These are phyloP conservation scores for Anticlea derivata DNA, from an alignment of 2,888 invertebrate species.

Conservation along the genomic window DNA sequence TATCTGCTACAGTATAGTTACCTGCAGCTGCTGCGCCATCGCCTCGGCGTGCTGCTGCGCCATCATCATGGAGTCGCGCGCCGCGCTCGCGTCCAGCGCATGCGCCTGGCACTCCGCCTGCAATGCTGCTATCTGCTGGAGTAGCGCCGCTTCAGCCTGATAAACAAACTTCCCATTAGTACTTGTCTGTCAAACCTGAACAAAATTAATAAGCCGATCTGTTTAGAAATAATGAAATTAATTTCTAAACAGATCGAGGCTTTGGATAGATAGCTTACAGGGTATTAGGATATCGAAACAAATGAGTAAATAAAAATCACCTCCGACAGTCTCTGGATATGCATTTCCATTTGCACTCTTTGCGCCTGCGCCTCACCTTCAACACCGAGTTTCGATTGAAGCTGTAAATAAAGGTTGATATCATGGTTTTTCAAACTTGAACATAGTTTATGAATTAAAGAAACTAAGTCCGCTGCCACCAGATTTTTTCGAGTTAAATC, in stretches of 20 bases:
- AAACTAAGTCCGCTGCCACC: too few species aligned
- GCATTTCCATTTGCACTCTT: slow-evolving; percentile 86
- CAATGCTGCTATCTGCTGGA: slow-evolving; percentile 75
- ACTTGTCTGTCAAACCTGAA: too few species aligned
- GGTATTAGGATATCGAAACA: too few species aligned
- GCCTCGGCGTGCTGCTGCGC: slow-evolving; percentile 80
- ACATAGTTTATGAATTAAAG: too few species aligned
- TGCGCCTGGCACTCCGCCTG: slow-evolving; percentile 67
- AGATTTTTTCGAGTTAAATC: too few species aligned
- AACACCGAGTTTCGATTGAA: slow-evolving; percentile 83
- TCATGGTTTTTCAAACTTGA: too few species aligned
- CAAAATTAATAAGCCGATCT: not conserved
- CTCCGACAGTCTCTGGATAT: slow-evolving; percentile 85
- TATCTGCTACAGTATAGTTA: slow-evolving; percentile 17
- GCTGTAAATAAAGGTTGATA: slow-evolving; percentile 45
- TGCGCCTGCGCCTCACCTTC: slow-evolving; percentile 84
- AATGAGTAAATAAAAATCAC: slow-evolving; percentile 39
- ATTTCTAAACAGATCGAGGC: too few species aligned
- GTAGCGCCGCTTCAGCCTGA: slow-evolving; percentile 61
- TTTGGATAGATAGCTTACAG: too few species aligned
- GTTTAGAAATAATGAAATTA: too few species aligned
- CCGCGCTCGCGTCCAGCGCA: slow-evolving; percentile 66
- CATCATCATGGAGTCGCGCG: slow-evolving; percentile 65
- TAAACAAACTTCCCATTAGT: not conserved
- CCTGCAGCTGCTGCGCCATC: slow-evolving; percentile 80